phyloP scores from a whole-genome alignment of 2,797 vertebrate genomes.

The Meriones psammophilus region DNA sequence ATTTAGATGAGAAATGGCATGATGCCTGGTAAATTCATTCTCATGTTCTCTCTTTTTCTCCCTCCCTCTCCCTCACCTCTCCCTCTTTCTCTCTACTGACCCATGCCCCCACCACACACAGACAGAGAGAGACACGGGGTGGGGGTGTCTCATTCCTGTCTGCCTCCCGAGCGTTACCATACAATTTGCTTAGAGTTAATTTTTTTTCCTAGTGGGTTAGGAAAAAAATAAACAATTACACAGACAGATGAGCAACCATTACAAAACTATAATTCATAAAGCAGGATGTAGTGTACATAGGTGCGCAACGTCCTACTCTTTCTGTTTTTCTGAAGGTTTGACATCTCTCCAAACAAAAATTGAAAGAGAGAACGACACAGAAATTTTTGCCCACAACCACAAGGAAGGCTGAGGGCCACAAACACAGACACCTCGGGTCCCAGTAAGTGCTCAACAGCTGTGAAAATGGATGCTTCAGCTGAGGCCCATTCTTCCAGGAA shows the following conservation, averaged over 20 bases:
- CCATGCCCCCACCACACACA: not conserved
- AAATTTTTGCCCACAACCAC: conserved; percentile 26
- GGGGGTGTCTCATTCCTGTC: not conserved
- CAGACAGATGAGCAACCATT: not conserved
- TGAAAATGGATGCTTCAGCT: conserved; percentile 34
- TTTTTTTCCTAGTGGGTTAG: not conserved
- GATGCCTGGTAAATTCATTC: not conserved
- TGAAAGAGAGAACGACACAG: conserved; percentile 31
- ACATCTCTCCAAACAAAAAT: conserved; percentile 65
- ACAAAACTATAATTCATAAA: conserved; percentile 51
- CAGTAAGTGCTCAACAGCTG: conserved; percentile 14
- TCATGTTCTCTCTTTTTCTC: not conserved
- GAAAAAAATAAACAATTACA: not conserved
- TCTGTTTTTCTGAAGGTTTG: conserved; percentile 55
- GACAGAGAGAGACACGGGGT: not conserved
- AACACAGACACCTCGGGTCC: not conserved
- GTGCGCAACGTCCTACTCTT: not conserved
- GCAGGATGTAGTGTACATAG: not conserved
- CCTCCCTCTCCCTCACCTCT: not conserved
- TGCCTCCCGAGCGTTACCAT: not conserved
- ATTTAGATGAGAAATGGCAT: conserved; percentile 43
- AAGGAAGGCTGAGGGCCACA: conserved; percentile 26
- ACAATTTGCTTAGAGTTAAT: not conserved
- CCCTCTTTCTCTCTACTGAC: not conserved
- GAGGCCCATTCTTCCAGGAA: conserved; percentile 39